Evolutionary conservation across 2,888 invertebrate genomes (phyloP), one percentile per base, ranked within the genome.

Genomic region (Napeogenes inachia): DNA sequence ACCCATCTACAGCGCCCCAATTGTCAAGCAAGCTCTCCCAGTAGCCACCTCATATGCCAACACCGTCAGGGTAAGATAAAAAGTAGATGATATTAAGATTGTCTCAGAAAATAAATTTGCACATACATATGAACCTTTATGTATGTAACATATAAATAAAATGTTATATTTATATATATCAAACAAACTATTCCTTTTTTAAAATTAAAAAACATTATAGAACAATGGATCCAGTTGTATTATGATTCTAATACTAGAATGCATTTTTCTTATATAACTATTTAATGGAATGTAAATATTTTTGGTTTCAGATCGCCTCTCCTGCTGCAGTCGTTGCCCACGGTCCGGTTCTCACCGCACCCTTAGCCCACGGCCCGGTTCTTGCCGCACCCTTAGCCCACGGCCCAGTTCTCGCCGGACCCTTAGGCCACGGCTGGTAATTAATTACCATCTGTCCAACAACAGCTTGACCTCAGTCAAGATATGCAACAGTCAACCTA

Each of bases 21-120:
- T 91, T 38, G 89, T 91, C 55, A 88, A 91, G 71, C 78, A 89
- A 61, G 91, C 89, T 45, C 82, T 92, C 2, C 93, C 93, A 53
- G 90, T 92, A 33, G 93, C 93, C 69, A 93, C 93, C 70, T 93
- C 93, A 69, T 93, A 93, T 79, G 92, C 93, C 72, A 93, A 93
- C 87, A 91, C 92, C 69, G 92, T 93, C 85, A 93, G 92, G 84
- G 92, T 93, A 77, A 76, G 84, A 61, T 8, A 61, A 54, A 45
- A 54, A 38, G 6, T 13, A 46, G 21, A 35, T 33, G 35, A 35
- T 35, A 35, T 12, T 3, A 42, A 42, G 21, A 21, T 21, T 21
- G 21, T 21, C 21, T 21, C 21, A 21, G 1, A 21, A 21, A 21
- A 21, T 21, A 21, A 21, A 1, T 21, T 21, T 21, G 21, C 21